Conservation (phyloP, 2,113 vertebrate genomes). For the Athene cunicularia region DNA sequence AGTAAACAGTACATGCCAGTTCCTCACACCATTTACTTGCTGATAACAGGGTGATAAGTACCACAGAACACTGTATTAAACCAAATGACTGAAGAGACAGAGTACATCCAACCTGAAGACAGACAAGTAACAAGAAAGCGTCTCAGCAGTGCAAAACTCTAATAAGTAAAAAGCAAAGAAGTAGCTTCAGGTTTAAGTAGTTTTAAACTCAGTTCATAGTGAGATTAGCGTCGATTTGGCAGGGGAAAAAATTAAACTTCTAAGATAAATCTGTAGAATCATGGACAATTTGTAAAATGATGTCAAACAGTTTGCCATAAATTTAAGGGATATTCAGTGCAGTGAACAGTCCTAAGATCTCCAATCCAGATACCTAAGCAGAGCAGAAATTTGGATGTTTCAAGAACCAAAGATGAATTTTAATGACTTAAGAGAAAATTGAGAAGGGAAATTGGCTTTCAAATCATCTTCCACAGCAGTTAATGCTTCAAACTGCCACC, state of each 20-base stretch:
- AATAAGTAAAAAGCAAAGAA: not conserved
- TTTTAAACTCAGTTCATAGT: not conserved
- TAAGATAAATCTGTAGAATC: conserved; percentile 34
- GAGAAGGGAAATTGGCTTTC: conserved; percentile 62
- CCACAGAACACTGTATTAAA: not conserved
- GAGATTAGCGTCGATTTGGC: not conserved
- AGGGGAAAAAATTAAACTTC: conserved; percentile 17
- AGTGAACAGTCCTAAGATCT: not conserved
- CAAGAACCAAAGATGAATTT: conserved; percentile 51
- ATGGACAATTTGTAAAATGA: not conserved
- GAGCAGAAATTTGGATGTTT: conserved; percentile 46
- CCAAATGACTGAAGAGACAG: not conserved
- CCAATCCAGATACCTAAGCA: conserved; percentile 5
- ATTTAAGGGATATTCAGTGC: not conserved
- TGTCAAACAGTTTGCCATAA: conserved; percentile 10
- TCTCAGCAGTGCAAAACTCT: not conserved
- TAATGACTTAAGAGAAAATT: conserved; percentile 64
- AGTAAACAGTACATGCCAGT: not conserved
- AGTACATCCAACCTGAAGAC: not conserved
- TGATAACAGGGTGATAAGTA: not conserved
- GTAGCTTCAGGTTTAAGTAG: not conserved
- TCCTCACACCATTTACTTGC: not conserved
- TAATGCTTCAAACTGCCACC: conserved; percentile 59
- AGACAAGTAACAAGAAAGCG: not conserved
- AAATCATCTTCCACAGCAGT: conserved; percentile 46